A percentile compares a stretch with the other conserved stretches of the same genome.
These are phyloP conservation scores for Antheraea pernyi DNA, from an alignment of 1,140 invertebrate genomes.

Conservation along the genomic window DNA sequence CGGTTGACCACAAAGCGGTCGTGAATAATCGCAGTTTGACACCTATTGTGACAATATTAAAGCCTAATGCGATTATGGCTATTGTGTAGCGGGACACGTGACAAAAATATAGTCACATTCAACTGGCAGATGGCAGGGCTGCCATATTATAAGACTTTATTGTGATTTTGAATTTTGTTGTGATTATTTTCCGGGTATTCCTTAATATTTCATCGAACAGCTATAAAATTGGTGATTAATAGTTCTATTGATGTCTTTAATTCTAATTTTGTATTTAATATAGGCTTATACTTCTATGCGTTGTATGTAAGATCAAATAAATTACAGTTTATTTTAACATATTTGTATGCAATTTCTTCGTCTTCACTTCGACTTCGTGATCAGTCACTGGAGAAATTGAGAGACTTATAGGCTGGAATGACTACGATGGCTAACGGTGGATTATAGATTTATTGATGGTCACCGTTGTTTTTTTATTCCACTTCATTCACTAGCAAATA, in stretches of 20 bases:
- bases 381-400: no score
- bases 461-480: no score
- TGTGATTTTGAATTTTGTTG: constrained; percentile 6
- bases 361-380: no score
- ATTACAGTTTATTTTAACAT: not conserved
- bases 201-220: not conserved
- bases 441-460: no score
- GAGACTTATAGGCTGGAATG: no score
- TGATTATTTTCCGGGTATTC: constrained; percentile 2
- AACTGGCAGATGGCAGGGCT: constrained; percentile 52
- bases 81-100: constrained; percentile 56
- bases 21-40: constrained; percentile 62
- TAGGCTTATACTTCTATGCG: not conserved
- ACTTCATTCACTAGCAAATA: no score
- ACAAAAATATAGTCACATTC: constrained; percentile 42
- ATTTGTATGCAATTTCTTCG: no score
- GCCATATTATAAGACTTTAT: constrained; percentile 27
- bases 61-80: constrained; percentile 57
- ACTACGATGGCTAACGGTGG: no score
- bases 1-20: constrained; percentile 41
- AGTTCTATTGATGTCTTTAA: not conserved
- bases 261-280: not conserved
- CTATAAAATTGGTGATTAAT: constrained; percentile 3
- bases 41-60: constrained; percentile 64
- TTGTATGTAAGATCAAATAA: not conserved